phyloP scores from a whole-genome alignment of 2,113 vertebrate species.

The Podarcis raffonei region DNA sequence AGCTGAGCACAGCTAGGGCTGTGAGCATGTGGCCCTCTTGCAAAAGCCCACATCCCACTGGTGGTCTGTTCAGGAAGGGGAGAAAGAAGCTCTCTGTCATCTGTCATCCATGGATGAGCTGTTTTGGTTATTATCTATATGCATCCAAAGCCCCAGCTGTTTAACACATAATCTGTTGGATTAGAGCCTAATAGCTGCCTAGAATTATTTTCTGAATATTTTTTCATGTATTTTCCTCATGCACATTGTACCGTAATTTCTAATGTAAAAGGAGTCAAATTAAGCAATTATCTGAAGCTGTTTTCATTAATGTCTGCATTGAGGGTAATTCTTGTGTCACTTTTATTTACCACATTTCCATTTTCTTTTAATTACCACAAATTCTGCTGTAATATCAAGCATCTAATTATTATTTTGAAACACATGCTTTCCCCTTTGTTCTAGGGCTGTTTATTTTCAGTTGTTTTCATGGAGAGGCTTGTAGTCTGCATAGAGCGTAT shows the following conservation, averaged over 20 bases:
- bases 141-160: neutral
- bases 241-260: neutral
- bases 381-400: neutral
- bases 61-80: neutral
- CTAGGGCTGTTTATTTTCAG: neutral
- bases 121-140: neutral
- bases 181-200: no score
- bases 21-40: neutral
- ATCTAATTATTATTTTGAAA: neutral
- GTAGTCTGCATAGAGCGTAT: neutral
- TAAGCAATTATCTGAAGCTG: neutral
- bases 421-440: neutral
- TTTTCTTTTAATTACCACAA: neutral
- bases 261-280: constrained; percentile 1
- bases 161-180: neutral
- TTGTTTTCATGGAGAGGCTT: neutral
- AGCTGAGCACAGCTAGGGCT: neutral
- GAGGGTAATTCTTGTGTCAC: neutral
- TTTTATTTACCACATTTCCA: neutral
- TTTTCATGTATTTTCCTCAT: neutral
- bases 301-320: neutral
- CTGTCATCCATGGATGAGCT: neutral
- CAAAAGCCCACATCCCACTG: neutral
- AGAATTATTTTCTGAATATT: neutral
- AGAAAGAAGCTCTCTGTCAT: neutral